These are phyloP conservation scores for Hemitrygon akajei DNA, from an alignment of 2,797 vertebrate genomes.

Conservation along the genomic window DNA sequence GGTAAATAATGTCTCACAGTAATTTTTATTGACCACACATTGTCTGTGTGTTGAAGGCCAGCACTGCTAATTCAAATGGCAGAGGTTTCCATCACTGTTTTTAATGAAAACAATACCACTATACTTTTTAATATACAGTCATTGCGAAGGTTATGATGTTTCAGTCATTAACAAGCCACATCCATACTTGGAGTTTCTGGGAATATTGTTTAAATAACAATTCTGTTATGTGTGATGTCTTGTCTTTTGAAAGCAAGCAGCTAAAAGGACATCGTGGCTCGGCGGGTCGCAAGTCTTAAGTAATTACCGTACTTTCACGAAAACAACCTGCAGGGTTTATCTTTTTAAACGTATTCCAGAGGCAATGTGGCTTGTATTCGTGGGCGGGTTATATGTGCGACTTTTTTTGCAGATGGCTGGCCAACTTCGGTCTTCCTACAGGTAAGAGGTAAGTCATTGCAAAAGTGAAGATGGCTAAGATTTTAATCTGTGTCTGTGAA, in stretches of 20 bases:
- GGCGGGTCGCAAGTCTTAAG: constrained; percentile 3
- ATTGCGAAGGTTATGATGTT: neutral
- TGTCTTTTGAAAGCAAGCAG: constrained; percentile 29
- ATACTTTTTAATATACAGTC: neutral
- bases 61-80: neutral
- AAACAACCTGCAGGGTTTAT: constrained; percentile 37
- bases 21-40: neutral
- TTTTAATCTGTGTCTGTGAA: constrained; percentile 30
- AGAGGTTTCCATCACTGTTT: neutral
- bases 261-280: neutral
- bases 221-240: neutral
- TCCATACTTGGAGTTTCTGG: neutral
- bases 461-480: constrained; percentile 30
- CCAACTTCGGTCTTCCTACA: constrained; percentile 37
- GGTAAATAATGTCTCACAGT: neutral
- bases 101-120: neutral
- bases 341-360: constrained; percentile 31
- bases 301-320: constrained; percentile 38
- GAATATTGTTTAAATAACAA: neutral
- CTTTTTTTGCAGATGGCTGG: constrained; percentile 38
- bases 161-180: neutral
- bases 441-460: constrained; percentile 36
- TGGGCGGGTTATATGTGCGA: constrained; percentile 37
- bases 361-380: constrained; percentile 36
- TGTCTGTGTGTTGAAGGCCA: neutral